Evolutionary conservation across 2,797 vertebrate genomes (phyloP), one percentile per base, ranked within the genome.

Genomic region (Threskiornis aethiopicus): DNA sequence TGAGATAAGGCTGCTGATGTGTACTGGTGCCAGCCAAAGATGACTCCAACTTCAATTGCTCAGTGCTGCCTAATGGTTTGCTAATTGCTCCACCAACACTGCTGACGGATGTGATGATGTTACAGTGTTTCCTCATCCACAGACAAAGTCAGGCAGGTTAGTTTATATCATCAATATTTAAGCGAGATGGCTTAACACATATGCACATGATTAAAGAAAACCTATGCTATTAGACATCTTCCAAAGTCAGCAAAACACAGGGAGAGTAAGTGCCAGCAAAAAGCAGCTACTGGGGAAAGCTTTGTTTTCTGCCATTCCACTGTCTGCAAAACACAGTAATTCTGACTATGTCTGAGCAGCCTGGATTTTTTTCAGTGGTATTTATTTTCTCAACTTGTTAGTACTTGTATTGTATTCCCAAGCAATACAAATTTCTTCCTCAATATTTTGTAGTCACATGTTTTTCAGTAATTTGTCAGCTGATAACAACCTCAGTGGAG

Each of bases 281-380:
- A 72, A 20, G 2, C 26, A 65, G 2, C 26, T 39, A 61, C 26
- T 29, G 24, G 28, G 51, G 33, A 69, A 77, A 84, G 6, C 13
- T 69, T 77, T 89, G 33, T 37, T 39, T 72, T 51, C 41, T n/a
- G 41, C 18, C 12, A 33, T 39, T 69, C 46, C 37, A 52, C 55
- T 64, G 26, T 22, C 33, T 0, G 0, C 24, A 77, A 77, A 46
- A 33, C 14, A 37, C 3, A 35, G 6, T 37, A 64, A 49, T 65
- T 90, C 16, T 55, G 26, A 37, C 7, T 89, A 19, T 47, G 12
- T 25, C 33, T 51, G 21, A 87, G 13, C 31, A 57, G 61, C 29
- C 65, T 49, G 11, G 8, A 41, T 29, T 39, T 85, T 79, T 78
- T n/a, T 21, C 39, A 81, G 12, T 37, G 4, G 25, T 35, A 39